Evolutionary conservation across 2,888 invertebrate species (phyloP).

Genomic region (Cephalotes varians): DNA sequence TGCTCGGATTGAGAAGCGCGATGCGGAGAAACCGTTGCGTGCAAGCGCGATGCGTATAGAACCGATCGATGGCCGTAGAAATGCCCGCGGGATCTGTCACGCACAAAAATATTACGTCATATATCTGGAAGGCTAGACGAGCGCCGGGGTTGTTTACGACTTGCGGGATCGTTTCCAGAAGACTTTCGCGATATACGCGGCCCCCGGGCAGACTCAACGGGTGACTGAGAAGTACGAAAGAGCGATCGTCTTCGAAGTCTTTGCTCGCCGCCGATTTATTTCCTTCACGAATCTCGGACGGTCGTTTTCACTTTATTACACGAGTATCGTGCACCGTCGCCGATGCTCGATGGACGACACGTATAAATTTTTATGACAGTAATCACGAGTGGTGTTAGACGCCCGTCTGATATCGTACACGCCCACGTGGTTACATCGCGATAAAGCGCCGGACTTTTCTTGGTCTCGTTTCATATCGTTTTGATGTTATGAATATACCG

Average conservation of each 20-base stretch:
- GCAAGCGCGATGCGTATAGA: conserved; percentile 72
- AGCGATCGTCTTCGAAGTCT: conserved; percentile 67
- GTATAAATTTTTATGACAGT: conserved; percentile 74
- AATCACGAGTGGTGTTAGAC: conserved; percentile 67
- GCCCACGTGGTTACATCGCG: conserved; percentile 60
- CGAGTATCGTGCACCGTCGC: conserved; percentile 62
- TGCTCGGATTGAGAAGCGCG: conserved; percentile 19
- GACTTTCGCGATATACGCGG: conserved; percentile 77
- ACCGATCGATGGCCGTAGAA: conserved; percentile 79
- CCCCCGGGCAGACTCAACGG: conserved; percentile 70
- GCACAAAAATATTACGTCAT: conserved; percentile 83
- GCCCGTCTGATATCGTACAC: conserved; percentile 58
- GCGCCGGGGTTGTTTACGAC: conserved; percentile 82
- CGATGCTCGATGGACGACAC: conserved; percentile 60
- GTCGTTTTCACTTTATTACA: conserved; percentile 76
- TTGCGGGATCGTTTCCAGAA: conserved; percentile 82
- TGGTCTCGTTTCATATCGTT: conserved; percentile 31
- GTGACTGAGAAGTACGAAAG: conserved; percentile 74
- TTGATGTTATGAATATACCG: not conserved
- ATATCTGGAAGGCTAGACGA: conserved; percentile 80
- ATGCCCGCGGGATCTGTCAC: conserved; percentile 81
- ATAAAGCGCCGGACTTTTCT: conserved; percentile 55
- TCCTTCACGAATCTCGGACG: conserved; percentile 70
- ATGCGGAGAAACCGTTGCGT: conserved; percentile 73
- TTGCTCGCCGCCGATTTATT: conserved; percentile 70